A percentile compares a stretch with the other conserved stretches of the same genome.
Evolutionary conservation across 2,113 vertebrate species (phyloP).

Genomic region (Gila orcuttii): DNA sequence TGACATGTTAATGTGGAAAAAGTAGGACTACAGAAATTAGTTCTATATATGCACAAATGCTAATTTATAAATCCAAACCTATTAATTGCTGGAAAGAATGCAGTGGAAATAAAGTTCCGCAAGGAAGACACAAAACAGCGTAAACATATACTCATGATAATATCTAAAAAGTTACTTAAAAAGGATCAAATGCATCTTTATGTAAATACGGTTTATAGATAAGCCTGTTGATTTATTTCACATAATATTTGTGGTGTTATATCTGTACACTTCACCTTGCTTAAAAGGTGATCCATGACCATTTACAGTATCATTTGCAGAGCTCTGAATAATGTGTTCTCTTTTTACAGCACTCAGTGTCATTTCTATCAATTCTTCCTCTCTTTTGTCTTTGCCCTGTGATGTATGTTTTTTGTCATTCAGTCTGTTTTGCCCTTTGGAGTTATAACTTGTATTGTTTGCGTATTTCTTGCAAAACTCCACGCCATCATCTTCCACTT

Average conservation of each 20-base stretch:
- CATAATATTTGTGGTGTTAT: neutral
- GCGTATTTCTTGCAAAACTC: conserved; percentile 24
- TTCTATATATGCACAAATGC: neutral
- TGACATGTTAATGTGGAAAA: neutral
- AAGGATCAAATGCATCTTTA: neutral
- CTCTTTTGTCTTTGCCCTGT: neutral
- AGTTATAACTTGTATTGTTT: conserved; percentile 14
- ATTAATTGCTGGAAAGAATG: neutral
- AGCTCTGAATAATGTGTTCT: neutral
- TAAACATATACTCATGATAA: neutral
- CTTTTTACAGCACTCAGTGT: neutral
- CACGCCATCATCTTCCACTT: conserved; percentile 12
- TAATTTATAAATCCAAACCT: neutral
- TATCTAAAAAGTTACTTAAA: neutral
- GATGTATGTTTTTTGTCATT: neutral
- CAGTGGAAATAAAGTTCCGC: neutral
- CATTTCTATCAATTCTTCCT: no score
- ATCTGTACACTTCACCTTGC: neutral
- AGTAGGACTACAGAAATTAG: neutral
- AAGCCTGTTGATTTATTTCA: neutral
- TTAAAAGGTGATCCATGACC: neutral
- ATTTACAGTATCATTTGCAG: neutral
- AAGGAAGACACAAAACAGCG: neutral
- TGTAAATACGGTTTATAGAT: neutral
- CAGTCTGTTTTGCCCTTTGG: conserved; percentile 7